A percentile compares a stretch with the other conserved stretches of the same genome.
Conservation (phyloP, 1,140 invertebrate species). For the Nasonia longicornis region DNA sequence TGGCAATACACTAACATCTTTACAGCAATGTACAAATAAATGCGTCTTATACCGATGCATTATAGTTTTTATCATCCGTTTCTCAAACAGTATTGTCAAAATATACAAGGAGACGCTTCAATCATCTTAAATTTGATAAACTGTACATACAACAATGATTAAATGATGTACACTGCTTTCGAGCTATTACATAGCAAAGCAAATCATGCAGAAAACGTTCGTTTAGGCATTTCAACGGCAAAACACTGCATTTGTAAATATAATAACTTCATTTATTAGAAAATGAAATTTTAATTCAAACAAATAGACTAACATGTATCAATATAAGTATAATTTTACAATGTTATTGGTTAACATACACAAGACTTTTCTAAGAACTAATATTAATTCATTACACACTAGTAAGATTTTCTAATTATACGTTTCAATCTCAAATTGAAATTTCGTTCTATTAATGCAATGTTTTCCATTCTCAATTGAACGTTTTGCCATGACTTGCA, state of each 20-base stretch:
- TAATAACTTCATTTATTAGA: background rate
- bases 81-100: constrained; percentile 41
- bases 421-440: too few relatives aligned
- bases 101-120: constrained; percentile 38
- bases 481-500: constrained; percentile 8
- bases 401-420: too few relatives aligned
- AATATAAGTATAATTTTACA: too few relatives aligned
- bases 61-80: constrained; percentile 26
- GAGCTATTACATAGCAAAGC: background rate
- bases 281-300: background rate
- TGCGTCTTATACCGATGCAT: constrained; percentile 48
- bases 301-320: background rate
- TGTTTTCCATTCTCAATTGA: constrained; percentile 5
- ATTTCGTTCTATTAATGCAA: background rate
- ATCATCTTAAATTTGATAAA: constrained; percentile 27
- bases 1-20: constrained; percentile 49
- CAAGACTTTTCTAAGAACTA: background rate
- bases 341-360: too few relatives aligned
- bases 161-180: constrained; percentile 12
- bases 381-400: background rate
- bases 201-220: constrained; percentile 22
- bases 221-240: background rate
- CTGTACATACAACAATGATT: constrained; percentile 37
- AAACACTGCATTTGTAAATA: constrained; percentile 2
- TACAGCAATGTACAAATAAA: constrained; percentile 59